Evolutionary conservation across 2,888 invertebrate species (phyloP).

Genomic region (Dysmachus trigonus): DNA sequence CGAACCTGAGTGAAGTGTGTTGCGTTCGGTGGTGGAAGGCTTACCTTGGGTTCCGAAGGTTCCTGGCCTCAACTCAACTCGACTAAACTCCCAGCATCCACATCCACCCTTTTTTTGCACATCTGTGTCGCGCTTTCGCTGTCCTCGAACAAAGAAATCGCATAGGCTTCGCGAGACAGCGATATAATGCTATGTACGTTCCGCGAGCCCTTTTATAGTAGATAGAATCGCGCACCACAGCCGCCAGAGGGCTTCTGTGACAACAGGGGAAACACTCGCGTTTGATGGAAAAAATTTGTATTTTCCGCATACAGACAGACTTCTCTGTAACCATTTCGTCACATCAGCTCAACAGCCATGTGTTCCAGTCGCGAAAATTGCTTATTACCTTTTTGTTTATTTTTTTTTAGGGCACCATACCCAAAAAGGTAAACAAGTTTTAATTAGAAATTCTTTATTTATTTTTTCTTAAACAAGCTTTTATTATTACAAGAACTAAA

Average conservation of each 20-base stretch:
- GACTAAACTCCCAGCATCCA: neutral
- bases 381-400: neutral
- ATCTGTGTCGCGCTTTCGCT: neutral
- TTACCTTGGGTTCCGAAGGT: neutral
- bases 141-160: neutral
- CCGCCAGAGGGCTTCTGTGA: neutral
- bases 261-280: neutral
- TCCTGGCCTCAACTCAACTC: neutral
- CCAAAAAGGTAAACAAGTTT: neutral
- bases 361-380: neutral
- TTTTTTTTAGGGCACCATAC: neutral
- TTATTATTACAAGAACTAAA: too few species aligned
- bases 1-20: conserved; percentile 3
- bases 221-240: neutral
- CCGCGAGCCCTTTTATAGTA: neutral
- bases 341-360: neutral
- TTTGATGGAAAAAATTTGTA: neutral
- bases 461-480: neutral
- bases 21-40: neutral
- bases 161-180: neutral
- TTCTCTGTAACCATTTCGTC: neutral
- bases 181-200: neutral
- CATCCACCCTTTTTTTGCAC: neutral
- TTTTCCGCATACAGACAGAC: neutral
- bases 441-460: too few species aligned